Base-by-base conservation (phyloP, 2,797 vertebrate genomes). In the Danio albolineatus region DNA sequence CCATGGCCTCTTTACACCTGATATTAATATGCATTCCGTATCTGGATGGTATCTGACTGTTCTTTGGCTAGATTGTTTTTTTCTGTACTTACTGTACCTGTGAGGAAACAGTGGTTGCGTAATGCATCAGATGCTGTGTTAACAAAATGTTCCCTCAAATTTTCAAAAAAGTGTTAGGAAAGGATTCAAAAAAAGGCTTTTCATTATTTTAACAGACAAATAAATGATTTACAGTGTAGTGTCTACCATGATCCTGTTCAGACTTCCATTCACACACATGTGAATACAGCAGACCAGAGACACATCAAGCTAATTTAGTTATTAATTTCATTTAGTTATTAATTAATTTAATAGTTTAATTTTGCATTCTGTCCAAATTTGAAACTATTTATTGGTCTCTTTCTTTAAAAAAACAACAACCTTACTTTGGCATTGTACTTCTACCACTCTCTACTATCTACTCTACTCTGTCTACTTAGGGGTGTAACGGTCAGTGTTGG, bases 1-100 rank as follows among this genome's bases (percentile, higher is more conserved):
- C 28, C 61, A 0, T 54, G 9, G 17, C 39, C 44, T 2, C 43
- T 16, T 76, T 38, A 54, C 21, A 61, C 56, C 44, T 61, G 72
- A 4, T 41, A 43, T 46, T 56, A 61, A 57, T 38, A 9, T 72
- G 70, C 39, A 14, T 21, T 46, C 44, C 16, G 17, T 56, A 21
- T 59, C 39, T 0, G 0, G 12, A 73, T 73, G 16, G 57, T 57
- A 57, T 59, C 41, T 73, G 70, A 9, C 57, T 73, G 13, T 57
- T 59, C 54, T 28, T 56, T 41, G 7, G 73, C 14, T 65, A n/a
- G 36, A 65, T 65, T 56, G 38, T n/a, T 59, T 59, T 73, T 44
- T 43, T 72, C 69, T 57, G 12, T 39, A 57, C 69, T 43, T 43
- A 56, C 44, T 46, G 44, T 7, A 46, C 51, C 51, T 71, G 69